Base-by-base conservation (phyloP, 2,113 vertebrate species). In the Tinamus guttatus region DNA sequence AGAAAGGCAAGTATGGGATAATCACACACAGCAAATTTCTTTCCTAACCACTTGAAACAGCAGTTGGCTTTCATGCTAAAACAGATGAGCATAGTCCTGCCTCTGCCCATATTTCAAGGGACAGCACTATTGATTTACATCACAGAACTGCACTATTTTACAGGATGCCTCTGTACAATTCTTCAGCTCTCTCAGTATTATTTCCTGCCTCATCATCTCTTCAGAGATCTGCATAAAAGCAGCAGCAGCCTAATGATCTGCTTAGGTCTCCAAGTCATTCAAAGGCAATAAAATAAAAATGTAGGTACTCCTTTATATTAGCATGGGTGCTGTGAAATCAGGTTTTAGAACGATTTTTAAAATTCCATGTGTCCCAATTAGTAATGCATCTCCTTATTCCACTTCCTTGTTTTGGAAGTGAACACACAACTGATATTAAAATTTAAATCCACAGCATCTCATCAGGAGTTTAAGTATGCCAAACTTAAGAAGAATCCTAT, bases 401-500 rank as follows among this genome's bases (percentile, higher is more conserved):
- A 49, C 49, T 49, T 49, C 49, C 49, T 49, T 49, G 49, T 5
- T 36, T 25, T 49, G 36, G 63, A 77, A 36, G 30, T 19, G 47
- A 74, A 77, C n/a, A 43, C 25, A 65, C 5, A n/a, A 5, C 32
- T 9, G 43, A 30, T 73, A 92, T 63, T 24, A 7, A n/a, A 22
- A 9, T 4, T 9, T 18, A 32, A 76, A 22, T 24, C 41, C 83
- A 75, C 27, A 16, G 15, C 52, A 59, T 0, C 54, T 30, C 41
- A 49, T 13, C 49, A 24, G 24, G 20, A 20, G 45, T 32, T 73
- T 36, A 15, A 85, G 36, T 0, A 49, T n/a, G 14, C 19, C 65
- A 22, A 32, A 21, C 38, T 18, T 9, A 56, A 3, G 64, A 12
- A 41, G 40, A 82, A 64, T 0, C 0, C 13, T 8, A 58, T 24